Base-by-base conservation (phyloP, 2,888 invertebrate genomes). In the Macroteleia sp. region DNA sequence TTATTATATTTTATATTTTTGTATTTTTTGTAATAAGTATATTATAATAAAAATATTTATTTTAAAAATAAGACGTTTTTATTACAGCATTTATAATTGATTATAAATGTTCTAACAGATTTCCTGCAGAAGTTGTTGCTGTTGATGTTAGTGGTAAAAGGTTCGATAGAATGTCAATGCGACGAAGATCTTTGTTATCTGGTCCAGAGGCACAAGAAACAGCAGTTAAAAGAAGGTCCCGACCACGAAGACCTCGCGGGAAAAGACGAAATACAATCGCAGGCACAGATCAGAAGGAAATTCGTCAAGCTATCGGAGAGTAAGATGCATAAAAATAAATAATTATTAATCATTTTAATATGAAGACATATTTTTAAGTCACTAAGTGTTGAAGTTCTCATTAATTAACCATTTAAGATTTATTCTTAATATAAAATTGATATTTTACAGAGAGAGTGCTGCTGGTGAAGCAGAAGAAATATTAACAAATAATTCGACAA, bases 261-360 rank as follows among this genome's bases (percentile, higher is more conserved):
- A 95, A 96, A 92, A 94, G 97, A 93, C 94, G 97, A 91, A 97
- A 97, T 92, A 97, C 97, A 87, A 95, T 97, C 90, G 96, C 97
- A 86, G 97, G 97, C 91, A 97, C 96, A 87, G 97, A 97, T 93
- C 96, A 96, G 91, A 96, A 96, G 93, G 97, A 97, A 93, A 96
- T 97, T 92, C 94, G 95, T 92, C 95, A 96, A 92, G 96, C 96
- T 88, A 94, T 96, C 88, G 95, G 95, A 92, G 96, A 95, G 96
- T 96, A 93, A 94, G 95, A 16, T 6, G 14, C n/a, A 36, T 16
- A n/a, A 52, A 64, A 44, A 30, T n/a, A n/a, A n/a, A n/a, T n/a
- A n/a, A n/a, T n/a, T n/a, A n/a, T n/a, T n/a, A n/a, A n/a, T n/a
- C n/a, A n/a, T n/a, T n/a, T n/a, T n/a, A n/a, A n/a, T n/a, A n/a